These are phyloP conservation scores for Aleadryas rufinucha DNA, from an alignment of 2,113 vertebrate species.

Conservation along the genomic window DNA sequence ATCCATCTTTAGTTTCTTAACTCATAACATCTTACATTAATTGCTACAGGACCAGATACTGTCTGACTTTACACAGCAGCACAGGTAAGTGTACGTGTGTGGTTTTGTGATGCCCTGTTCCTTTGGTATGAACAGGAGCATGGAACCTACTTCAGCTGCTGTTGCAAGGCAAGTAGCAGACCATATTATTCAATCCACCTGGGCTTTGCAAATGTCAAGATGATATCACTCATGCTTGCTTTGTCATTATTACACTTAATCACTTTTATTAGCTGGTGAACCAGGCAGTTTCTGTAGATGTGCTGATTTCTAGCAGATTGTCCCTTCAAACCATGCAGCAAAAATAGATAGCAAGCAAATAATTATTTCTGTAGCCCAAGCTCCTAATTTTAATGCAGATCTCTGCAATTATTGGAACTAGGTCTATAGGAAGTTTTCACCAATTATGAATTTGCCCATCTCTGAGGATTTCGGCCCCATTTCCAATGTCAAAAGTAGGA, in stretches of 20 bases:
- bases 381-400: background rate
- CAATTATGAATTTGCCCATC: background rate
- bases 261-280: background rate
- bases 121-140: background rate
- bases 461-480: background rate
- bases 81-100: fast-evolving
- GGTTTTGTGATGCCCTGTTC: background rate
- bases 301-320: background rate
- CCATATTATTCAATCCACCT: background rate
- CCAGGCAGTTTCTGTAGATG: background rate
- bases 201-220: slow-evolving; percentile 4
- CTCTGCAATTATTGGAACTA: background rate
- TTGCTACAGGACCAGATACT: background rate
- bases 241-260: background rate
- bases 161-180: background rate
- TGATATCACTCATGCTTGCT: background rate
- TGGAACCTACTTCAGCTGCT: background rate
- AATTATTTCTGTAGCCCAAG: background rate
- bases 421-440: background rate
- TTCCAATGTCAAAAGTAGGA: background rate
- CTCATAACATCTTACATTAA: background rate
- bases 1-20: background rate
- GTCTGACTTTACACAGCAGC: background rate
- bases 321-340: background rate
- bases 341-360: background rate